A percentile compares a stretch with the other conserved stretches of the same genome.
These are phyloP conservation scores for Halcyon leucocephala DNA, from an alignment of 2,797 vertebrate genomes.

Conservation along the genomic window DNA sequence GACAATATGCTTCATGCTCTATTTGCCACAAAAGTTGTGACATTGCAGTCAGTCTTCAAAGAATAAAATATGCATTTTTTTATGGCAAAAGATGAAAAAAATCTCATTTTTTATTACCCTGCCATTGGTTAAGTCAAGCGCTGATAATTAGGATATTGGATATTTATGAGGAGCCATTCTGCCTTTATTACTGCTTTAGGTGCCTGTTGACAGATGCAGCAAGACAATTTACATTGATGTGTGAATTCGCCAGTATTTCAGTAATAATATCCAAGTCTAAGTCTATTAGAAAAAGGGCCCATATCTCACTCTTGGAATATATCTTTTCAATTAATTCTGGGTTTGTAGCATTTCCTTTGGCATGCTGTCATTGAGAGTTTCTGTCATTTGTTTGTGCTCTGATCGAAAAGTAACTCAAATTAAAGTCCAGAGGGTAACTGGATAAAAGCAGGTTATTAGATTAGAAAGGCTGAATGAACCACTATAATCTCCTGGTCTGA, in stretches of 20 bases:
- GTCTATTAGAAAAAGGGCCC: conserved; percentile 59
- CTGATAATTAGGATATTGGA: conserved; percentile 78
- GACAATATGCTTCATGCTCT: conserved; percentile 73
- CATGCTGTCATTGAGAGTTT: conserved; percentile 6
- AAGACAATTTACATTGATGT: conserved; percentile 74
- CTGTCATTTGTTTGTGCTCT: conserved; percentile 4
- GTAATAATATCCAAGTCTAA: conserved; percentile 69
- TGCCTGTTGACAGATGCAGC: conserved; percentile 74
- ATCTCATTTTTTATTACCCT: conserved; percentile 72
- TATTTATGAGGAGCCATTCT: conserved; percentile 80
- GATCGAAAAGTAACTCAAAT: conserved; percentile 37
- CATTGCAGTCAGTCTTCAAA: conserved; percentile 60
- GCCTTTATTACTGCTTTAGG: conserved; percentile 79
- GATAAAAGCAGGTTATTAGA: conserved; percentile 60
- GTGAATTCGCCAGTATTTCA: conserved; percentile 76
- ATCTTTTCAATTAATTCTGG: conserved; percentile 68
- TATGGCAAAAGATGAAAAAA: conserved; percentile 69
- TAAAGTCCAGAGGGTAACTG: conserved; percentile 57
- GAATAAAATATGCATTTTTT: conserved; percentile 67
- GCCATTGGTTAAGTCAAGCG: conserved; percentile 77
- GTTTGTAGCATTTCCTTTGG: conserved; percentile 59
- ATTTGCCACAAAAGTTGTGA: conserved; percentile 66
- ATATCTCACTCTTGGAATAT: conserved; percentile 63
- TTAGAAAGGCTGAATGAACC: conserved; percentile 35
- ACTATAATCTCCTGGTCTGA: neutral